Base-by-base conservation (phyloP, 2,888 invertebrate genomes). In the Lingula anatina region DNA sequence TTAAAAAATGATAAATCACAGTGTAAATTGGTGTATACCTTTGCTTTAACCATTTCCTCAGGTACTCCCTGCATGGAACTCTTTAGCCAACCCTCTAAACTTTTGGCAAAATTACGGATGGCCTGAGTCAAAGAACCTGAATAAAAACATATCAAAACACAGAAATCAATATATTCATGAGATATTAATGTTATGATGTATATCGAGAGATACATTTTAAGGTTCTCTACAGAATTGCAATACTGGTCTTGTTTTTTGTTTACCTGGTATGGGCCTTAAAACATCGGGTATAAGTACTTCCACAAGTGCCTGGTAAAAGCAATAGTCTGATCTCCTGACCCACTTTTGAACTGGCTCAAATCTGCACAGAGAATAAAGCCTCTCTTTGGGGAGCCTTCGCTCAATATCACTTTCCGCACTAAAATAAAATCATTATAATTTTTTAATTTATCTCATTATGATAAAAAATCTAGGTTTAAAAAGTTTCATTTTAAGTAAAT, bases 251-350 rank as follows among this genome's bases (percentile, higher is more conserved):
- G n/a, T n/a, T n/a, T n/a, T n/a, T n/a, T n/a, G n/a, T 81, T 79
- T 71, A 84, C 92, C 90, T 58, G 95, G 95, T 69, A 95, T 94
- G 36, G 93, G 92, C 63, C 91, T 84, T 55, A 97, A 83, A 43
- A 97, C 95, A 79, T 96, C 93, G 20, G 97, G 96, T 79, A 99
- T 89, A 62, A 99, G 84, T 65, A 96, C 88, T 78, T 95, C 92
- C 9, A 96, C 93, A 62, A 96, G 84, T 72, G 90, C 89, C 80
- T 99, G 97, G 80, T 96, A 94, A 79, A 99, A 91, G 59, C 86
- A 67, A 73, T 90, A 87, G 80, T 96, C 95, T 45, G 92, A 90
- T 69, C 83, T 82, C 46, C 85, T 83, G 64, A 92, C 86, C 81
- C 88, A 92, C 48, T 84, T 82, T 71, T 88, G 87, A 47, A 90